These are phyloP conservation scores for Gnathonemus longibarbis DNA, from an alignment of 2,113 vertebrate species.

Conservation along the genomic window DNA sequence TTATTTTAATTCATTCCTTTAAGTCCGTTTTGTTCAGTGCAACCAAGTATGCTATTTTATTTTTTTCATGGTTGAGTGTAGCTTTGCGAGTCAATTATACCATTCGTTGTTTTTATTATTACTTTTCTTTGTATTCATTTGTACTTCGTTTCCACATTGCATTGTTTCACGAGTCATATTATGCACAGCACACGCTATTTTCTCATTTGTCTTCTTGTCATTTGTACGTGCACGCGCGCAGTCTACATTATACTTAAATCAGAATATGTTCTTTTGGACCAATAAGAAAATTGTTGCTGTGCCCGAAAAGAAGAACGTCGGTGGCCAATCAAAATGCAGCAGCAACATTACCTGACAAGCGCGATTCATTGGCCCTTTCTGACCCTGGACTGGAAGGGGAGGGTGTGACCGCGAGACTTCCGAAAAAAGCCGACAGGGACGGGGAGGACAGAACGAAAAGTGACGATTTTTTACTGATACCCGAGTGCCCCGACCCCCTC, in stretches of 20 bases:
- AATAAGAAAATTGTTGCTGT: not conserved
- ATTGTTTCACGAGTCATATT: not conserved
- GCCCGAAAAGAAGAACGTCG: not conserved
- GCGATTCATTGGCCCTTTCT: not conserved
- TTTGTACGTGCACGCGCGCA: not conserved
- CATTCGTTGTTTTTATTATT: not conserved
- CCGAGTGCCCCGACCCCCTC: conserved; percentile 39
- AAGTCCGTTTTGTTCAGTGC: not conserved
- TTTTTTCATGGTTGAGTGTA: not conserved
- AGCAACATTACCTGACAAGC: not conserved
- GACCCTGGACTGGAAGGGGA: not conserved
- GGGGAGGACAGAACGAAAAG: conserved; percentile 47
- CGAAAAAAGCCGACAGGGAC: conserved; percentile 43
- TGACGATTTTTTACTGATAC: conserved; percentile 39
- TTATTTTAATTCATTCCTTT: not conserved
- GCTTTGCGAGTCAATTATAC: not conserved
- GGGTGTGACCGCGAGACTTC: conserved; percentile 46
- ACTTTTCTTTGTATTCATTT: not conserved
- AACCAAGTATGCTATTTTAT: not conserved
- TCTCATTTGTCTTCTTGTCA: not conserved
- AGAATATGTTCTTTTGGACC: not conserved
- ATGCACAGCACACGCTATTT: not conserved
- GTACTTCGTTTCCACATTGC: not conserved
- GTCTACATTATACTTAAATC: not conserved
- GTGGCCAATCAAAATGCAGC: not conserved